Conservation (phyloP, 23 tunicate species). For the Diplosoma virens region DNA sequence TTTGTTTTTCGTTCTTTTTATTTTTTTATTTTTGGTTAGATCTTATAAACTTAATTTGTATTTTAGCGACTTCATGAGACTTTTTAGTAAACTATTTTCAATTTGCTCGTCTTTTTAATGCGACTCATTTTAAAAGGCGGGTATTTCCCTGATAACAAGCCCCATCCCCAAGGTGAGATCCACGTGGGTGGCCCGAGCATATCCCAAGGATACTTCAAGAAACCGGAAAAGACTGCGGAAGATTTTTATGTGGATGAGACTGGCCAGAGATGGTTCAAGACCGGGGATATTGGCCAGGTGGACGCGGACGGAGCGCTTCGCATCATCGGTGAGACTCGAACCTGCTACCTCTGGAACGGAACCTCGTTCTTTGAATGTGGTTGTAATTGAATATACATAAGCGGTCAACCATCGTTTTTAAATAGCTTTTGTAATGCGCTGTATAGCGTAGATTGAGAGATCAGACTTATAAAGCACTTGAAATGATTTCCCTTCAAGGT, state of each 20-base stretch:
- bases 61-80: too few relatives aligned
- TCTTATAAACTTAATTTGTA: too few relatives aligned
- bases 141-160: slow-evolving; percentile 78
- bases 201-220: slow-evolving; percentile 88
- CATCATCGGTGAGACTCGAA: slow-evolving; percentile 56
- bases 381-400: too few relatives aligned
- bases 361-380: too few relatives aligned
- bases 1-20: too few relatives aligned
- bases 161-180: slow-evolving; percentile 92
- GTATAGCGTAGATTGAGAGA: not conserved
- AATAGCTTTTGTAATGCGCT: not conserved
- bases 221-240: slow-evolving; percentile 91
- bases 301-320: slow-evolving; percentile 78
- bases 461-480: too few relatives aligned
- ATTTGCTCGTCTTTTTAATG: too few relatives aligned
- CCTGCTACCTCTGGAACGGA: too few relatives aligned
- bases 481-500: too few relatives aligned
- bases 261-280: slow-evolving; percentile 92
- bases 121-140: slow-evolving; percentile 66
- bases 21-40: too few relatives aligned
- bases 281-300: slow-evolving; percentile 94
- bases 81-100: too few relatives aligned
- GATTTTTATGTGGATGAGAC: slow-evolving; percentile 88
- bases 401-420: too few relatives aligned
- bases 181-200: slow-evolving; percentile 88